phyloP scores from a whole-genome alignment of 2,113 vertebrate genomes.

The Syrrhaptes paradoxus region DNA sequence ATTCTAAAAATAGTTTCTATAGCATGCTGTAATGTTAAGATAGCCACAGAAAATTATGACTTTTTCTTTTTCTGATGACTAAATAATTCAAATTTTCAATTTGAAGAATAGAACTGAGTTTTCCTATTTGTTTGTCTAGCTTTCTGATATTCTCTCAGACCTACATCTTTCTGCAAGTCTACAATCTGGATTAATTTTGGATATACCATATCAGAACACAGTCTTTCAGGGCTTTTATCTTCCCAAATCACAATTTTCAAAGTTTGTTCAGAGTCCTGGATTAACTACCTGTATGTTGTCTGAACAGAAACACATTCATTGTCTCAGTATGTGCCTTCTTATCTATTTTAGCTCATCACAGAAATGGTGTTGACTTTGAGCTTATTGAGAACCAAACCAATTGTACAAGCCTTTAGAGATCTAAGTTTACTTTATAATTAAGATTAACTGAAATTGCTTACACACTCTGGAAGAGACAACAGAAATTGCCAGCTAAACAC shows the following conservation, averaged over 20 bases:
- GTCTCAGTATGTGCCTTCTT: not conserved
- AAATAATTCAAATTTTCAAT: not conserved
- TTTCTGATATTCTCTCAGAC: not conserved
- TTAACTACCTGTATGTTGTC: not conserved
- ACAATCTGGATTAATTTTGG: not conserved
- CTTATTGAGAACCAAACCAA: not conserved
- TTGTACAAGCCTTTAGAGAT: not conserved
- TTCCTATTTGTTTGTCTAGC: not conserved
- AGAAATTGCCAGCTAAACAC: not conserved
- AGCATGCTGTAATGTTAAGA: not conserved
- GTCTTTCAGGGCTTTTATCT: not conserved
- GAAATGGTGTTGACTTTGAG: not conserved
- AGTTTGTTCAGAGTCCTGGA: not conserved
- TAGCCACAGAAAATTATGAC: not conserved
- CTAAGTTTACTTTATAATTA: not conserved
- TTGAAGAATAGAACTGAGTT: not conserved
- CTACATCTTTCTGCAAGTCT: not conserved
- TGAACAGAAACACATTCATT: not conserved
- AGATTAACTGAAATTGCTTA: slow-evolving; percentile 16
- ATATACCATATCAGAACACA: not conserved
- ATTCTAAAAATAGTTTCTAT: not conserved
- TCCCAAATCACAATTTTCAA: not conserved
- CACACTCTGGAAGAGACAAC: not conserved
- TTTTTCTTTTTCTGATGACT: not conserved
- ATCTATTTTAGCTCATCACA: not conserved